Evolutionary conservation across 1,140 invertebrate genomes (phyloP), one percentile per base, ranked within the genome.

Genomic region (Neotoxoptera formosana): DNA sequence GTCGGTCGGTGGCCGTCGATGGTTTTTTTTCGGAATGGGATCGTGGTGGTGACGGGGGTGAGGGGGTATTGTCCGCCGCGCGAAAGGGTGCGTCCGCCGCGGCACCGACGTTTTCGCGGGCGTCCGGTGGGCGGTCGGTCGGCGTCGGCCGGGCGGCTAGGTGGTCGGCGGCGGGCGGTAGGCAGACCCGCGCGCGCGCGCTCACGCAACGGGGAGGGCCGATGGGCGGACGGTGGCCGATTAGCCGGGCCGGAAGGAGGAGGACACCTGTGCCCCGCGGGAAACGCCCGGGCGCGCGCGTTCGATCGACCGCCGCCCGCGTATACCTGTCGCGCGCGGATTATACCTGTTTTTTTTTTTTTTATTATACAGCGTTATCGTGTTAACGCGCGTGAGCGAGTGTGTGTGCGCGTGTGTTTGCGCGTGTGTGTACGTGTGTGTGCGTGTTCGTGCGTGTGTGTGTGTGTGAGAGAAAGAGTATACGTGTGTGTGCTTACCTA

Each of bases 251-350:
- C 56, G 90, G 60, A 91, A 45, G 41, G 67, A 34, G 91, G 36
- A 36, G 81, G 47, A 17, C 60, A 48, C 76, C 76, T 11, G 90
- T 25, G 45, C 14, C 76, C 76, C 36, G 90, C 20, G 48, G 47
- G 90, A 48, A 51, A 91, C 90, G 56, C 90, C 90, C 56, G 90
- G 53, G 53, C 21, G 56, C 67, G 56, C 67, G 90, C 60, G n/a
- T 76, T n/a, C 60, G n/a, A n/a, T 76, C 60, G 60, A 17, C 60
- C 14, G 14, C 48, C 90, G 41, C 23, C 36, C 36, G 36, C 30
- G 23, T 47, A 30, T 81, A 81, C 60, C 60, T 14, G 53, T 23
- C n/a, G 34, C 90, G 45, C 67, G n/a, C 45, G 41, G 34, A 47
- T 47, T 30, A 45, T 47, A 47, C 84, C 84, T n/a, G 84, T 86